phyloP scores from a whole-genome alignment of 1,140 invertebrate species.

The Drosophila sp. region DNA sequence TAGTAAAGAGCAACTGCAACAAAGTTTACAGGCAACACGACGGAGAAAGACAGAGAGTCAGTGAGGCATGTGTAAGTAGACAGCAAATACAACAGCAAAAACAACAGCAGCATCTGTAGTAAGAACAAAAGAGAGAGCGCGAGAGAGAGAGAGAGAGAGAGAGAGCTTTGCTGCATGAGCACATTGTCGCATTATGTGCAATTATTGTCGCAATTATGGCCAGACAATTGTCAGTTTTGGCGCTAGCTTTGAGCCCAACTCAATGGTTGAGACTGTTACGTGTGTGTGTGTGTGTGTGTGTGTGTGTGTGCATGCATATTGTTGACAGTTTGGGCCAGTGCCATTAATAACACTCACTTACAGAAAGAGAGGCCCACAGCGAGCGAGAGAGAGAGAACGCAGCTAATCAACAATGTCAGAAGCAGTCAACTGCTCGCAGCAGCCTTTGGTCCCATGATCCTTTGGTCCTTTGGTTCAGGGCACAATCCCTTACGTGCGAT shows the following conservation, averaged over 20 bases:
- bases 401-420: constrained; percentile 47
- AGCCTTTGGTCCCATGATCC: constrained; percentile 39
- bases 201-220: constrained; percentile 84
- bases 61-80: constrained; percentile 44
- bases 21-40: constrained; percentile 56
- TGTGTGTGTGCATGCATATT: constrained; percentile 48
- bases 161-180: constrained; percentile 59
- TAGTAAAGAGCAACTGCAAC: constrained; percentile 83
- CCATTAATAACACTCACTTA: constrained; percentile 37
- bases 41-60: constrained; percentile 15
- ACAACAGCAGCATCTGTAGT: background rate
- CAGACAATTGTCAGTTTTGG: constrained; percentile 70
- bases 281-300: too few relatives aligned
- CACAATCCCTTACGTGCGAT: constrained; percentile 73
- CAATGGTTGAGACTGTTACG: background rate
- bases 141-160: constrained; percentile 42
- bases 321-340: constrained; percentile 48
- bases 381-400: background rate
- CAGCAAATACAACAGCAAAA: background rate
- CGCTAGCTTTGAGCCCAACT: constrained; percentile 42
- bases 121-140: constrained; percentile 33
- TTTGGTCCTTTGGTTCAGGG: constrained; percentile 26
- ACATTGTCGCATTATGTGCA: constrained; percentile 84
- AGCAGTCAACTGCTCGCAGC: constrained; percentile 53
- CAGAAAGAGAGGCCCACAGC: background rate